Evolutionary conservation across 2,888 invertebrate species (phyloP), one percentile per base, ranked within the genome.

Genomic region (Conops quadrifasciatus): DNA sequence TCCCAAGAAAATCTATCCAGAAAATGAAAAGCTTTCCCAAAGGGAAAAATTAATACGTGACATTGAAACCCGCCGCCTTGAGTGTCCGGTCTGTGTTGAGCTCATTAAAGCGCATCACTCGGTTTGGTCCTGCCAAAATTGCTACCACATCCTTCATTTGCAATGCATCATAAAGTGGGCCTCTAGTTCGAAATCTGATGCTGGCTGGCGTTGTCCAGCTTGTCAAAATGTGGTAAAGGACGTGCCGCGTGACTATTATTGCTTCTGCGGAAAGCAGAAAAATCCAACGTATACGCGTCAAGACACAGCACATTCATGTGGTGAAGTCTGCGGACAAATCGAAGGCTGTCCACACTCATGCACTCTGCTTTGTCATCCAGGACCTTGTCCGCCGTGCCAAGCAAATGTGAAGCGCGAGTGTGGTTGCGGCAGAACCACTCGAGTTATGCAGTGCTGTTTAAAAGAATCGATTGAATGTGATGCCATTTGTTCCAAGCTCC

Each of bases 1-100:
- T 0, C 79, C 80, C 4, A 77, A 78, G 45, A 80, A 79, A 67
- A 71, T 69, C 1, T 76, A 75, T 19, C 76, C 80, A 0, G 83
- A 83, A 24, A 82, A 82, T 65, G 85, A 85, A 62, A 85, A 85
- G 71, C 75, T 92, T 78, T 93, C 92, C n/a, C 94, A 95, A 84
- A 88, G 94, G 64, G 95, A 95, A 81, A 90, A 93, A 67, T 88
- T 98, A 24, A 92, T 91, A 16, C 93, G 95, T 62, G 94, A 96
- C 85, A 88, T 98, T 65, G 91, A 92, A 75, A 90, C 90, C 72
- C 93, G 94, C 0, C 90, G 90, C 0, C 88, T 97, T 72, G 98
- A 98, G 85, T 98, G 98, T 84, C 89, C 97, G 79, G 96, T 98
- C 19, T 98, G 98, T 83, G 97, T 95, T 81, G 97, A 96, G 77